Conservation (phyloP, 2,888 invertebrate genomes). For the Leucozona laternaria region DNA sequence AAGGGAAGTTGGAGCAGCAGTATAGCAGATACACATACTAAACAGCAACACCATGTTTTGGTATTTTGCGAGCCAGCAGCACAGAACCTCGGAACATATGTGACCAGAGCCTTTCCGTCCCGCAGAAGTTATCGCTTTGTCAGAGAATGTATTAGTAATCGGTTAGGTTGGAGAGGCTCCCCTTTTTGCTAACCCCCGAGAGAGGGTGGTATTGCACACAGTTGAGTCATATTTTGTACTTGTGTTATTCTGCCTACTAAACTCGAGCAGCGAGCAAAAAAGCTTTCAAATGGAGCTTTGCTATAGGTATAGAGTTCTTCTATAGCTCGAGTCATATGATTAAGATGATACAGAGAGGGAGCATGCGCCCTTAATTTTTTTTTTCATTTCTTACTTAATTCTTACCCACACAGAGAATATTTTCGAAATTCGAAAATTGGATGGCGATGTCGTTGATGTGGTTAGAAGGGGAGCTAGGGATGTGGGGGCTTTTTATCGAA, state of each 20-base stretch:
- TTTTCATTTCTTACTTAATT: neutral
- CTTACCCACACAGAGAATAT: conserved; percentile 15
- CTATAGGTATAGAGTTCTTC: conserved; percentile 36
- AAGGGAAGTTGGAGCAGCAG: conserved; percentile 61
- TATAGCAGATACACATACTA: conserved; percentile 1
- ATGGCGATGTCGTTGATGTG: neutral
- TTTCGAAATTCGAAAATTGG: conserved; percentile 66
- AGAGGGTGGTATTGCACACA: conserved; percentile 51
- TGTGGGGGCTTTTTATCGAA: neutral
- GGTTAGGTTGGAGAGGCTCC: conserved; percentile 9
- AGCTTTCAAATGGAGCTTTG: conserved; percentile 53
- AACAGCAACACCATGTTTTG: conserved; percentile 63
- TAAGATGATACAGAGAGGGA: conserved; percentile 54
- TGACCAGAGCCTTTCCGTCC: conserved; percentile 20
- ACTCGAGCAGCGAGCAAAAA: conserved; percentile 36
- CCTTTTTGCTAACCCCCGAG: conserved; percentile 1
- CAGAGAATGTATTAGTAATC: conserved; percentile 22
- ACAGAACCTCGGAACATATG: conserved; percentile 59
- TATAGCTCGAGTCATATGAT: conserved; percentile 37
- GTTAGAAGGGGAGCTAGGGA: neutral
- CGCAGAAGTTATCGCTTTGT: conserved; percentile 46
- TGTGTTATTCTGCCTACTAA: conserved; percentile 15
- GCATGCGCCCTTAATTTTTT: conserved; percentile 69
- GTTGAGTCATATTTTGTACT: conserved; percentile 38
- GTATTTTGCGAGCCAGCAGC: conserved; percentile 42